These are phyloP conservation scores for Pteronotus mesoamericanus DNA, from an alignment of 2,797 vertebrate species.

Conservation along the genomic window DNA sequence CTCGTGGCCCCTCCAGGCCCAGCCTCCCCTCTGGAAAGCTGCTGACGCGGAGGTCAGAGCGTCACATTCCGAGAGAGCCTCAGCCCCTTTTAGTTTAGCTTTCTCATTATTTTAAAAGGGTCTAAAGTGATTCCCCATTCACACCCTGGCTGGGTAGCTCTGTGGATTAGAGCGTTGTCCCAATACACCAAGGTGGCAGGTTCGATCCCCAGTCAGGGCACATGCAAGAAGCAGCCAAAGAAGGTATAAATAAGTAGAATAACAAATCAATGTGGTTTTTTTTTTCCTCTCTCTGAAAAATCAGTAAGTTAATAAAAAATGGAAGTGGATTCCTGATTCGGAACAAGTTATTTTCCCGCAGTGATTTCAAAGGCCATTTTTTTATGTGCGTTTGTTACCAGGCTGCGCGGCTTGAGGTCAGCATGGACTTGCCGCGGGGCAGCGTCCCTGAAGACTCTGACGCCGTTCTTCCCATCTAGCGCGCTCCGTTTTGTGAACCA, in stretches of 20 bases:
- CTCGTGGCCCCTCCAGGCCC: rapidly evolving
- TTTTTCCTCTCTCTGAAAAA: too few relatives aligned
- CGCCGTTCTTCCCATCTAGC: rapidly evolving
- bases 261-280: too few relatives aligned
- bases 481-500: rapidly evolving
- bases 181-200: too few relatives aligned
- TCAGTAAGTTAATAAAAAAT: too few relatives aligned
- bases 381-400: rapidly evolving
- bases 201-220: too few relatives aligned
- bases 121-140: neutral
- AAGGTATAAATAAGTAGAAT: too few relatives aligned
- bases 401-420: rapidly evolving
- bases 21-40: rapidly evolving
- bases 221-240: too few relatives aligned
- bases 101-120: neutral
- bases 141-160: too few relatives aligned
- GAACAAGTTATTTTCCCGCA: neutral
- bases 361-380: neutral
- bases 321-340: too few relatives aligned
- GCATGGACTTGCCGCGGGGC: rapidly evolving
- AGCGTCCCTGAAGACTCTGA: rapidly evolving
- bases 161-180: too few relatives aligned
- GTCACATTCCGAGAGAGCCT: too few relatives aligned
- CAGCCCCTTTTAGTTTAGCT: too few relatives aligned
- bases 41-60: rapidly evolving